Conservation (phyloP, 2,113 vertebrate genomes). For the Sula dactylatra region DNA sequence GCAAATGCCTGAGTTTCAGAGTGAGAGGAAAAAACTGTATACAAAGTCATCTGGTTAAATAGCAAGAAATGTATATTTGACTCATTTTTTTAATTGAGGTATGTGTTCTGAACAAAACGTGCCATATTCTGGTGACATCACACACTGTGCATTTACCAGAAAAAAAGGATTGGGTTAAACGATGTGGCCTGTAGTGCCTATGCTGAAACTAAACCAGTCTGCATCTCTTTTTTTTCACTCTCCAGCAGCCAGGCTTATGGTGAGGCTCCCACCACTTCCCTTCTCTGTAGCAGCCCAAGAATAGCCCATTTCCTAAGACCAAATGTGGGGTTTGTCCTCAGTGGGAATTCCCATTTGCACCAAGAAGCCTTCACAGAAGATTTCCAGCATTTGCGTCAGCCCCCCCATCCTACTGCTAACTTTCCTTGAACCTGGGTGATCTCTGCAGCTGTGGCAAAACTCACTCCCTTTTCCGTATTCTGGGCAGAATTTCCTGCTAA, state of each 20-base stretch:
- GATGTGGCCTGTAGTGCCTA: not conserved
- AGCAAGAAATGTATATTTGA: not conserved
- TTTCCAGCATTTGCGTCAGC: not conserved
- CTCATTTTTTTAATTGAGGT: not conserved
- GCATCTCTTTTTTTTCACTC: not conserved
- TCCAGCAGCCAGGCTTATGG: not conserved
- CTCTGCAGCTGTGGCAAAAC: not conserved
- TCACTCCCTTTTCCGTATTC: not conserved
- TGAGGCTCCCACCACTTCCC: not conserved
- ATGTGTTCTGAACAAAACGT: not conserved
- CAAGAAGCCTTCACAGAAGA: not conserved
- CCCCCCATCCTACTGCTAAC: not conserved
- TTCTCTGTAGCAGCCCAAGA: not conserved
- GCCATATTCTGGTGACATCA: not conserved
- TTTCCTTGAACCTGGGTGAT: not conserved
- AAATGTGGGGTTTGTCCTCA: fast-evolving
- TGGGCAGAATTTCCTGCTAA: not conserved
- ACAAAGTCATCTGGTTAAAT: not conserved
- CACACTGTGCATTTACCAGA: not conserved
- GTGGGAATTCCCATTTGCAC: not conserved
- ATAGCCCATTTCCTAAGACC: not conserved
- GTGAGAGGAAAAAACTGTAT: not conserved
- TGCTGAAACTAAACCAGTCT: not conserved
- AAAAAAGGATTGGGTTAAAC: not conserved
- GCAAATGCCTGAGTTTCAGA: not conserved